Conservation (phyloP, 2,888 invertebrate genomes). For the Cecidostiba fungosa region DNA sequence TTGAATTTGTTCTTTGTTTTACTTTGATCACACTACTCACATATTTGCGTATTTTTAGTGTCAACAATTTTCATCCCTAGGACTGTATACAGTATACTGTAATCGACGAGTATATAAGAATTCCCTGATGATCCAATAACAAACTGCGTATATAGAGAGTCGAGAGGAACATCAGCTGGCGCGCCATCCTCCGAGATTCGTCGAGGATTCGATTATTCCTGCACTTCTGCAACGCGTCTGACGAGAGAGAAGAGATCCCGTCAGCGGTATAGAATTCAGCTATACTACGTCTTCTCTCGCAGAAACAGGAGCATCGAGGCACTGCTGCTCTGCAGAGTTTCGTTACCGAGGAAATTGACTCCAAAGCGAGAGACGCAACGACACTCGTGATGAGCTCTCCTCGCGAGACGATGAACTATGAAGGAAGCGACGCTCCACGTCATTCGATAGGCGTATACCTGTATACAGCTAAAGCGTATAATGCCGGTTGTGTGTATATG, state of each 20-base stretch:
- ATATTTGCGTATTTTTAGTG: not conserved
- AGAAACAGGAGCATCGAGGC: conserved; percentile 42
- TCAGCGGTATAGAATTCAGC: not conserved
- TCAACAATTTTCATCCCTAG: not conserved
- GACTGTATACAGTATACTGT: not conserved
- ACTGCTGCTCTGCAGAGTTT: conserved; percentile 25
- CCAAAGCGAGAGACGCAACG: conserved; percentile 58
- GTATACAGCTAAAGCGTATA: not conserved
- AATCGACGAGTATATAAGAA: not conserved
- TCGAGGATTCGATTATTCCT: conserved; percentile 22
- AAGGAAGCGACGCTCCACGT: conserved; percentile 9
- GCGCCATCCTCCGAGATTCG: conserved; percentile 3
- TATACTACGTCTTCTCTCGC: conserved; percentile 40
- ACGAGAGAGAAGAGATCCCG: conserved; percentile 4
- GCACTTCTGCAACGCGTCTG: not conserved
- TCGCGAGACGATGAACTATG: conserved; percentile 2
- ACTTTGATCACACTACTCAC: not conserved
- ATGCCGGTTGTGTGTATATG: not conserved
- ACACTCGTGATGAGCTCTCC: conserved; percentile 21
- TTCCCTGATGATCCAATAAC: not conserved
- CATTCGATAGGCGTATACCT: conserved; percentile 6
- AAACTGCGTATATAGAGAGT: not conserved
- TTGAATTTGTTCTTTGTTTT: not conserved
- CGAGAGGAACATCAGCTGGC: not conserved
- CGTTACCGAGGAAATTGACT: conserved; percentile 69